Evolutionary conservation across 2,888 invertebrate species (phyloP), one percentile per base, ranked within the genome.

Genomic region (Tenthredo distinguenda): DNA sequence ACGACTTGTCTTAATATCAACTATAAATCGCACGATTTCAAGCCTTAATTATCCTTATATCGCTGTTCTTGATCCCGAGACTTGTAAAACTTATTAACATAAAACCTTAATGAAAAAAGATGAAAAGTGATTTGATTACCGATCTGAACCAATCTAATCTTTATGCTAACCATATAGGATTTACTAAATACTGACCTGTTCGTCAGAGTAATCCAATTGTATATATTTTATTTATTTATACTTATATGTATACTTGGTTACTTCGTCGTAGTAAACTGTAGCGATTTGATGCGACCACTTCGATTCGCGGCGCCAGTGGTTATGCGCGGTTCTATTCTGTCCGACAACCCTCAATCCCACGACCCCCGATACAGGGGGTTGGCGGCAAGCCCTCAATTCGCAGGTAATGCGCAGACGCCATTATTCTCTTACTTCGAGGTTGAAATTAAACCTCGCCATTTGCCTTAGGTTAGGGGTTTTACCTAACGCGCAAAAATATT

Each of bases 291-390:
- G 40, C 81, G 81, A 81, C 81, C 15, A 62, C 62, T 62, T 81
- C 81, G 81, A 81, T 81, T 81, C 62, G 21, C 47, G 62, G 37
- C 81, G 37, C n/a, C 50, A 50, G 40, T 37, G 62, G 81, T 62
- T 81, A 81, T 81, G 62, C 81, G 81, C 81, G 58, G 81, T 81
- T 58, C 62, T 7, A n/a, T 50, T 62, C 58, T 21, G 81, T 55
- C 55, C 26, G 31, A 47, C 18, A 55, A 76, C 43, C 43, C 77
- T 50, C 77, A 31, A 55, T 34, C 77, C 50, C 62, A 50, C 81
- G 15, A 81, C 81, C 81, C 62, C 40, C 81, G 62, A 21, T 12
- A 37, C 58, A n/a, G 40, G 81, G 81, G 81, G 81, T 31, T 58
- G 77, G 81, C 40, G 58, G 62, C 62, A 50, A 62, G 58, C 40